Conservation (phyloP, 2,888 invertebrate genomes). For the Agonopterix subpropinquella region DNA sequence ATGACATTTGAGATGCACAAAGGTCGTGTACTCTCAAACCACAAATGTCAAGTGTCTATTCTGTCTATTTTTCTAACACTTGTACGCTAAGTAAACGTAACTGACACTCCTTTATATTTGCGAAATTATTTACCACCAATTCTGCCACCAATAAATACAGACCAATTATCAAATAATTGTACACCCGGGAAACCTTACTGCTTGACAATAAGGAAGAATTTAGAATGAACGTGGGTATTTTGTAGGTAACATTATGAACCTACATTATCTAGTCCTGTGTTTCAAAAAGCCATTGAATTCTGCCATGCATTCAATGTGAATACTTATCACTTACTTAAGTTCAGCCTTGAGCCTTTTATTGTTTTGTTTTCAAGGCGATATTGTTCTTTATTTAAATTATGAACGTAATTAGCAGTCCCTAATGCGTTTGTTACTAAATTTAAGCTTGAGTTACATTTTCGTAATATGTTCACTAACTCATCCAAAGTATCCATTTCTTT, state of each 20-base stretch:
- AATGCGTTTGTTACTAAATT: no score
- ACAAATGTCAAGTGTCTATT: conserved; percentile 27
- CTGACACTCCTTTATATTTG: conserved; percentile 1
- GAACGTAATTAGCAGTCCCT: background rate
- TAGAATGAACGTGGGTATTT: no score
- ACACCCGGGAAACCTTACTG: no score
- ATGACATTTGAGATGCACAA: conserved; percentile 13
- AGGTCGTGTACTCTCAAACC: conserved; percentile 20
- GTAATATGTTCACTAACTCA: no score
- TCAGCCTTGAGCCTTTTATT: background rate
- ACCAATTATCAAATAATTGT: no score
- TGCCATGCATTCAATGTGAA: background rate
- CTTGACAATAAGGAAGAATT: no score
- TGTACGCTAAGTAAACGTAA: conserved; percentile 1
- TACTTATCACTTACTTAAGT: background rate
- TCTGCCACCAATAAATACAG: background rate
- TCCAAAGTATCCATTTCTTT: no score
- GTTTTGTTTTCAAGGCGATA: background rate
- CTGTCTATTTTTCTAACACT: conserved; percentile 31
- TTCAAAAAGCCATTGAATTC: background rate
- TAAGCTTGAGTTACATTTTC: no score
- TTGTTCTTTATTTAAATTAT: background rate
- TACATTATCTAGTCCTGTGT: background rate
- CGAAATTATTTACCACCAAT: background rate
- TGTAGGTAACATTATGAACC: no score